Evolutionary conservation across 1,140 invertebrate species (phyloP), one percentile per base, ranked within the genome.

Genomic region (Lerema accius): DNA sequence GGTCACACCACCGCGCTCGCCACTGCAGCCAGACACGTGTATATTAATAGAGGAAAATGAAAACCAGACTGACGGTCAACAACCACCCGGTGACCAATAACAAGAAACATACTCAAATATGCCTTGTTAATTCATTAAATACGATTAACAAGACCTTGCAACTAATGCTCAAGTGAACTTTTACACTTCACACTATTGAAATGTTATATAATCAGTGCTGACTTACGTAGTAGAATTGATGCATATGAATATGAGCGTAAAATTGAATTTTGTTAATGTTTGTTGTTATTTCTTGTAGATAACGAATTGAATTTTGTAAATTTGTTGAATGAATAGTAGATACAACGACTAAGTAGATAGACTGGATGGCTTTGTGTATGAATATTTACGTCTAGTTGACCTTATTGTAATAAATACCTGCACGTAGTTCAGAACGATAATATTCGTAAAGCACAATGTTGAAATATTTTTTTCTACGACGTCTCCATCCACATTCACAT

Each of bases 41-140:
- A 80, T 88, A 60, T 60, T 72, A 46, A 72, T 77, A 32, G 71
- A 74, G 14, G 64, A 66, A 42, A 45, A 51, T 26, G 64, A 66
- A 66, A 67, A 59, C 15, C 69, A 15, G 40, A 61, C 39, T 39
- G 26, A 55, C 5, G 62, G 56, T 9, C 43, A 58, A 19, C 66
- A 58, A 16, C 64, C 66, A 16, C 65, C 64, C 0, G 37, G 50
- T 6, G 56, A 70, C n/a, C 65, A 72, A 65, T 76, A 68, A 80
- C 68, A 67, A 53, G 45, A 43, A 58, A n/a, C n/a, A n/a, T n/a
- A n/a, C n/a, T n/a, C n/a, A n/a, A n/a, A n/a, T n/a, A n/a, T n/a
- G n/a, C n/a, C n/a, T n/a, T n/a, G n/a, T n/a, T n/a, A n/a, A n/a
- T n/a, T n/a, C n/a, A n/a, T n/a, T n/a, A 50, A 19, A 19, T 64